These are phyloP conservation scores for Cricetomys ansorgei DNA, from an alignment of 2,113 vertebrate genomes.

Conservation along the genomic window DNA sequence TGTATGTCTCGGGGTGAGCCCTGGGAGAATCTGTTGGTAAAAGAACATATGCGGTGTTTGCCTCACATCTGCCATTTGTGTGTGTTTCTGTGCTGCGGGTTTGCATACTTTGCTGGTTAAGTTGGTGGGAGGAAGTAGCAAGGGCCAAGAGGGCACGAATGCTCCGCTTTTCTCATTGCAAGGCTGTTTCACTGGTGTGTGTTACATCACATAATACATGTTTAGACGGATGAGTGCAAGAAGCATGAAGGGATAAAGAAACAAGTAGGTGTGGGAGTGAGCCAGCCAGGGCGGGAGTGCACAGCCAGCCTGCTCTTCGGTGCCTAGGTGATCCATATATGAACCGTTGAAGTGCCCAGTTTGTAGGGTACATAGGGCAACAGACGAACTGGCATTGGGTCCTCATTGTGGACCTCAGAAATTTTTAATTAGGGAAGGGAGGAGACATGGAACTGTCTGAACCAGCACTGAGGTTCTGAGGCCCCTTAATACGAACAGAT, in stretches of 20 bases:
- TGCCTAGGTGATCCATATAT: accelerated
- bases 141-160: background rate
- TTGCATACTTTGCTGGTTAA: background rate
- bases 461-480: background rate
- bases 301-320: accelerated
- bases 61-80: background rate
- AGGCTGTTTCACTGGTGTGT: background rate
- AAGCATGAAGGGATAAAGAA: too few relatives aligned
- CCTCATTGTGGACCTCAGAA: accelerated
- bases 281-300: accelerated
- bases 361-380: accelerated
- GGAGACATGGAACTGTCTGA: background rate
- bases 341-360: accelerated
- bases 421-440: background rate
- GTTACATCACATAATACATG: too few relatives aligned
- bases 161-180: background rate
- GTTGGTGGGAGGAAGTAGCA: too few relatives aligned
- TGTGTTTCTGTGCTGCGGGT: background rate
- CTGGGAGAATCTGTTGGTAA: background rate
- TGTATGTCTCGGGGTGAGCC: background rate
- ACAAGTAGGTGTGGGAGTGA: accelerated
- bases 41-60: background rate
- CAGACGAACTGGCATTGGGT: accelerated
- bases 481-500: accelerated
- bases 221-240: background rate